These are phyloP conservation scores for Meriones psammophilus DNA, from an alignment of 2,797 vertebrate genomes.

Conservation along the genomic window DNA sequence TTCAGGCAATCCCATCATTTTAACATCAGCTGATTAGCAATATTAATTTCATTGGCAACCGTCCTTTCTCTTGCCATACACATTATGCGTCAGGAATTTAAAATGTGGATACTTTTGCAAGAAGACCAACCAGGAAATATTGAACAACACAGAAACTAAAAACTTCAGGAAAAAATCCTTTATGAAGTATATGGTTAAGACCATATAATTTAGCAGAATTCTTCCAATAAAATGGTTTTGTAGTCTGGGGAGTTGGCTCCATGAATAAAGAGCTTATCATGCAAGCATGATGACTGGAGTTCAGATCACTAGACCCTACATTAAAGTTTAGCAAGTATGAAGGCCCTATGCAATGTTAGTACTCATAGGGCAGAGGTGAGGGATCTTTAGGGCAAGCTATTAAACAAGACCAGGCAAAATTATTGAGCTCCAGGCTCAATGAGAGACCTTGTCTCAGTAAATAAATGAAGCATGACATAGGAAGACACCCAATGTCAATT, in stretches of 20 bases:
- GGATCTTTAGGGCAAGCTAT: neutral
- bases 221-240: conserved; percentile 54
- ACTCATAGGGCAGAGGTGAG: too few relatives aligned
- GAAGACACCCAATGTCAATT: neutral
- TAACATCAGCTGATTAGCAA: conserved; percentile 6
- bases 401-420: neutral
- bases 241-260: neutral
- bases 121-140: neutral
- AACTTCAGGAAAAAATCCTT: neutral
- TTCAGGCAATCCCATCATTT: neutral
- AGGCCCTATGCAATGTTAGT: too few relatives aligned
- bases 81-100: neutral
- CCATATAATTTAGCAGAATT: conserved; percentile 34
- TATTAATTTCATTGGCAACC: conserved; percentile 36
- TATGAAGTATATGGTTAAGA: conserved; percentile 20
- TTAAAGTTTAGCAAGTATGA: neutral
- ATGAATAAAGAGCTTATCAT: neutral
- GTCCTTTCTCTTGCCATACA: conserved; percentile 25
- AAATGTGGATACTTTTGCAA: neutral
- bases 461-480: neutral
- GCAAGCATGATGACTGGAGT: neutral
- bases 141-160: conserved; percentile 4
- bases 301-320: neutral
- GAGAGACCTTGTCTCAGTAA: neutral
- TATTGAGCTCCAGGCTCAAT: neutral